These are phyloP conservation scores for Eulemur macaco DNA, from an alignment of 2,113 vertebrate genomes.

Conservation along the genomic window DNA sequence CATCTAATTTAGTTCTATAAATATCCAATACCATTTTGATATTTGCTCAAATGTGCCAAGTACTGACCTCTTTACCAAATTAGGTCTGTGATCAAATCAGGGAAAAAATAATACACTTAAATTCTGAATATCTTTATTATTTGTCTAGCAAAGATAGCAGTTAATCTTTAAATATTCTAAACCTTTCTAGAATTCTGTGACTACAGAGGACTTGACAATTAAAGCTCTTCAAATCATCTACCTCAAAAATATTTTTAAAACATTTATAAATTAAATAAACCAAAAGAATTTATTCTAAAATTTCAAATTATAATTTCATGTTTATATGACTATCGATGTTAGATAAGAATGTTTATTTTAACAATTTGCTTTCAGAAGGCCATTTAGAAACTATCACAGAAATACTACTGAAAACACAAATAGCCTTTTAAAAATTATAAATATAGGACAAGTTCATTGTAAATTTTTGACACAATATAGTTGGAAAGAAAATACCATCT, in stretches of 20 bases:
- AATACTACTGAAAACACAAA: slow-evolving; percentile 19
- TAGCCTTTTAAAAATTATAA: not conserved
- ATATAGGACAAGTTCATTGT: not conserved
- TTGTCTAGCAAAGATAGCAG: slow-evolving; percentile 27
- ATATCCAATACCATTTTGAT: slow-evolving; percentile 70
- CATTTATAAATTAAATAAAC: slow-evolving; percentile 45
- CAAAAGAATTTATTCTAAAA: not conserved
- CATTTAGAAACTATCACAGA: slow-evolving; percentile 19
- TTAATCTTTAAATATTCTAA: slow-evolving; percentile 48
- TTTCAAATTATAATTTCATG: slow-evolving; percentile 29
- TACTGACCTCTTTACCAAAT: slow-evolving; percentile 73
- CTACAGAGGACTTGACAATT: not conserved
- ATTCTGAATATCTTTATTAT: slow-evolving; percentile 55
- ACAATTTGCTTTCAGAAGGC: slow-evolving; percentile 1
- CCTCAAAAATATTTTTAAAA: slow-evolving; percentile 36
- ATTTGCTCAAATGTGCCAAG: slow-evolving; percentile 71
- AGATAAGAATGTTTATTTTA: slow-evolving; percentile 9
- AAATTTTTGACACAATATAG: not conserved
- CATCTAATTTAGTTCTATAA: slow-evolving; percentile 73
- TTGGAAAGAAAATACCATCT: slow-evolving; percentile 10
- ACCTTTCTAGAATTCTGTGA: slow-evolving; percentile 1
- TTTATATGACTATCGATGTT: not conserved
- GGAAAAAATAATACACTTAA: slow-evolving; percentile 36
- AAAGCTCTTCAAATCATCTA: slow-evolving; percentile 28
- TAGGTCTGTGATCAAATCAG: slow-evolving; percentile 60